These are phyloP conservation scores for Sylvia borin DNA, from an alignment of 2,797 vertebrate species.

Conservation along the genomic window DNA sequence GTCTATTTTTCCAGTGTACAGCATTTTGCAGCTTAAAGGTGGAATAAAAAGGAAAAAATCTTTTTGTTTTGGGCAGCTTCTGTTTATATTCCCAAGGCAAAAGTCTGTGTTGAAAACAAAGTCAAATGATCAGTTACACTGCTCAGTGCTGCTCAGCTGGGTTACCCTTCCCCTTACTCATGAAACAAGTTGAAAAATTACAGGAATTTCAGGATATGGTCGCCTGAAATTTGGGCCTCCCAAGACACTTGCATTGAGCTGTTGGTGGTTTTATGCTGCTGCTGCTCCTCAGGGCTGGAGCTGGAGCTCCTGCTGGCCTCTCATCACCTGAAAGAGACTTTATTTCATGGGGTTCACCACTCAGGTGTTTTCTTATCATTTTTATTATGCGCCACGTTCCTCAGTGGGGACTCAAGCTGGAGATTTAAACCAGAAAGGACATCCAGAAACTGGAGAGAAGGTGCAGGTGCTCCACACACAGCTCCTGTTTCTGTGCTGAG, in stretches of 20 bases:
- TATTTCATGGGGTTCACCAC: neutral
- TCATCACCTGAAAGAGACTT: neutral
- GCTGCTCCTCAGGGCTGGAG: no score
- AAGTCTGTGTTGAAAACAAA: neutral
- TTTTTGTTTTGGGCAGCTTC: neutral
- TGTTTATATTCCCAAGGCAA: neutral
- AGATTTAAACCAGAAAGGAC: neutral
- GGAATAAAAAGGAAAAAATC: neutral
- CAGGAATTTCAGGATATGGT: neutral
- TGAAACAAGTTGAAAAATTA: neutral
- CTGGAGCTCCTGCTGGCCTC: neutral
- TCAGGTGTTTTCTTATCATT: neutral
- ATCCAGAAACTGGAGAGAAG: neutral
- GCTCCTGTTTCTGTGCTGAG: neutral
- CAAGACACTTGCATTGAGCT: neutral
- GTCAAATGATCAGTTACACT: neutral
- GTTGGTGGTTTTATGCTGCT: neutral
- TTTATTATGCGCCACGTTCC: fast-evolving
- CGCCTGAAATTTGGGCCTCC: neutral
- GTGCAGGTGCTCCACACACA: neutral
- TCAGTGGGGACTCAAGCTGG: neutral
- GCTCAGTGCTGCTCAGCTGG: neutral
- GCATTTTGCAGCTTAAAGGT: neutral
- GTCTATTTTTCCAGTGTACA: neutral
- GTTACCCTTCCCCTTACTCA: neutral